Base-by-base conservation (phyloP, 2,888 invertebrate species). In the Hypselothyrea guttata region DNA sequence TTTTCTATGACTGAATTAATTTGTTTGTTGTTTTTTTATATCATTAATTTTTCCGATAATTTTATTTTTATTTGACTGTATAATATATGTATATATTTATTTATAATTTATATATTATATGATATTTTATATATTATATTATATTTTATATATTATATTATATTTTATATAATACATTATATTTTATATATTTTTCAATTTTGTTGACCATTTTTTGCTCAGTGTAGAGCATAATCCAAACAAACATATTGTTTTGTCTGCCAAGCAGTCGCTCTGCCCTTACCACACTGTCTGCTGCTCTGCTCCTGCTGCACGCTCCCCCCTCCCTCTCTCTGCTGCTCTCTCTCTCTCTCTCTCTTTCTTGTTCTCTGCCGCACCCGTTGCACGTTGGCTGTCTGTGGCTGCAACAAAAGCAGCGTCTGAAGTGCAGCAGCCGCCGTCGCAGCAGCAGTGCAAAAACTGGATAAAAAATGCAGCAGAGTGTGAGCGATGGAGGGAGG, bases 191-290 rank as follows among this genome's bases (percentile, higher is more conserved):
- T 22, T 22, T 22, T 22, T 22, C 5, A 22, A 22, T 22, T 22
- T 22, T 22, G 5, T 22, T 22, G 22, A 22, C 22, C 2, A 22
- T 22, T 22, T 22, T 22, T 5, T 22, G 38, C 38, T 16, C 38
- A 38, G 16, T 57, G 55, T 69, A 56, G 62, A 57, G 69, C 78
- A 82, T 85, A 83, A 81, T 83, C 84, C 81, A 85, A 81, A 85
- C 81, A 81, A 81, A 81, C 81, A 81, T 85, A 81, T 81, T 81
- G 81, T 81, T 81, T 85, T 81, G 85, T 81, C 85, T 84, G 79
- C 76, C 59, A 81, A 57, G 64, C 68, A 60, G 38, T 38, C 47
- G 27, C 27, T 30, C 28, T 8, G 30, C 28, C 16, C 12, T 18
- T 27, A 22, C 22, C 27, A n/a, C n/a, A n/a, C n/a, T n/a, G n/a